Evolutionary conservation across 2,888 invertebrate species (phyloP), one percentile per base, ranked within the genome.

Genomic region (Troides oblongomaculatus): DNA sequence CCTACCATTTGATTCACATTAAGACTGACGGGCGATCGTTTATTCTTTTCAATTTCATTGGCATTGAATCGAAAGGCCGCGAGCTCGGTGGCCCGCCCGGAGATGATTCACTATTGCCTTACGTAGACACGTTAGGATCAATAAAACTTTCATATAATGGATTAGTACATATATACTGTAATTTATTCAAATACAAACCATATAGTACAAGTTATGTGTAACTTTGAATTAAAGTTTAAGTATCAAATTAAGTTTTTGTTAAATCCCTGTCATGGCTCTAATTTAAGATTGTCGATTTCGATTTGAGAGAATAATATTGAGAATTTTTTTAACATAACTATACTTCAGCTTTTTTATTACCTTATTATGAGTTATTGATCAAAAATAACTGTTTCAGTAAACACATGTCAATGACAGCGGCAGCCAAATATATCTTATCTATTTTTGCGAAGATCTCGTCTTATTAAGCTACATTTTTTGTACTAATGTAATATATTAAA

Each of bases 1-100:
- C 79, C 77, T 82, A 80, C 85, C 82, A 87, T 89, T 89, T 85
- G 84, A 86, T 86, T 88, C 85, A 81, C 86, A 87, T 89, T 87
- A 86, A 79, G 84, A 76, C 78, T 80, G 81, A 81, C 83, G 79
- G 80, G 79, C 81, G 78, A 80, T 81, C 84, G 81, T 84, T 85
- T 83, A 86, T 85, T 87, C 85, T 85, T 84, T 86, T 81, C 83
- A 85, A 84, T 84, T 86, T 81, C 83, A 85, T 84, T 85, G 82
- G 81, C 77, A 80, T 80, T 79, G 82, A 82, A 76, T 75, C 71
- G 77, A 75, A 81, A 75, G 74, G 74, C 73, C 73, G 73, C 79
- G 76, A 80, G 75, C 81, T 75, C 79, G 85, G 89, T 86, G 89
- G 88, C 79, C 85, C 75, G 89, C 88, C 79, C 85, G 75, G 72